These are phyloP conservation scores for Liopterus haemorrhoidalis DNA, from an alignment of 2,888 invertebrate species.

Conservation along the genomic window DNA sequence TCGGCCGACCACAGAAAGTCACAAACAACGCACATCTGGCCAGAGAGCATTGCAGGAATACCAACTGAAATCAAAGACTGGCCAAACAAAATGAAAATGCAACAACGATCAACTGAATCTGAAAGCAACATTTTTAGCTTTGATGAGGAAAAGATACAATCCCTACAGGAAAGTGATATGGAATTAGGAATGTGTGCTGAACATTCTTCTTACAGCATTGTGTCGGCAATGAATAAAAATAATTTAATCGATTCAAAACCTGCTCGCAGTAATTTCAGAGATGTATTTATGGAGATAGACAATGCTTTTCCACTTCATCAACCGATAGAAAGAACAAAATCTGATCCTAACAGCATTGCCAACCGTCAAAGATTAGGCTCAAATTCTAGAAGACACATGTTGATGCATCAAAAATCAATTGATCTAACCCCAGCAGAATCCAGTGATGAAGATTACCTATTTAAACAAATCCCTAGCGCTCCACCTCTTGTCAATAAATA, in stretches of 20 bases:
- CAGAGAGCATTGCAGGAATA: slow-evolving; percentile 50
- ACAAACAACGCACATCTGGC: slow-evolving; percentile 50
- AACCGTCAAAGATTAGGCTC: slow-evolving; percentile 66
- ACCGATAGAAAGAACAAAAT: slow-evolving; percentile 77
- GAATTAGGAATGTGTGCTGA: slow-evolving; percentile 38
- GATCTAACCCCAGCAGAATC: slow-evolving; percentile 80
- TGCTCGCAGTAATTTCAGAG: slow-evolving; percentile 37
- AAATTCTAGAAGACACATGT: slow-evolving; percentile 66
- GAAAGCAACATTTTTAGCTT: slow-evolving; percentile 68
- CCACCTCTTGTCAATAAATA: slow-evolving; percentile 66
- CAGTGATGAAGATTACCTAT: slow-evolving; percentile 75
- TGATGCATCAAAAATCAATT: slow-evolving; percentile 82
- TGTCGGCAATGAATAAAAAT: slow-evolving; percentile 32
- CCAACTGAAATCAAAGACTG: slow-evolving; percentile 50
- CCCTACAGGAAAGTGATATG: slow-evolving; percentile 53
- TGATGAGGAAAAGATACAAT: slow-evolving; percentile 69
- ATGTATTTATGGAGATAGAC: slow-evolving; percentile 53
- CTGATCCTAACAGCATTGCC: slow-evolving; percentile 75
- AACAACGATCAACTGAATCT: slow-evolving; percentile 63
- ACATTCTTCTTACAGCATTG: slow-evolving; percentile 38
- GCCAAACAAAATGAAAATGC: slow-evolving; percentile 46
- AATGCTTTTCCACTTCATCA: slow-evolving; percentile 54
- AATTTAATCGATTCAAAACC: slow-evolving; percentile 17
- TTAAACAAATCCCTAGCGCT: slow-evolving; percentile 68
- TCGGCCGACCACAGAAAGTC: slow-evolving; percentile 24